These are phyloP conservation scores for Andricus grossulariae DNA, from an alignment of 1,140 invertebrate species.

Conservation along the genomic window DNA sequence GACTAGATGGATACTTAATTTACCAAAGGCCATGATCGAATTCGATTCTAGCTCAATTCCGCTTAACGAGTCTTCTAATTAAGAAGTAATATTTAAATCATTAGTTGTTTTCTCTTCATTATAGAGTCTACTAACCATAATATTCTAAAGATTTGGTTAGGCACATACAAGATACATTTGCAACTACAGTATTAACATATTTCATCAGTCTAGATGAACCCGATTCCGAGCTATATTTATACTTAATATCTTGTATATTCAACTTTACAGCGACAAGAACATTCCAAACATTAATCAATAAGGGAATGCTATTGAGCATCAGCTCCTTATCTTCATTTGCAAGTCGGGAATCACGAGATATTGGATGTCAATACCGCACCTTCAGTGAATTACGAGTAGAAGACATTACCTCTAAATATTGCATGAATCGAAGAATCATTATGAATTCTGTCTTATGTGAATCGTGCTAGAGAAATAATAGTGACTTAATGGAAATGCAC, in stretches of 20 bases:
- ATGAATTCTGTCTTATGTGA: neutral
- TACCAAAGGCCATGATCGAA: slow-evolving; percentile 14
- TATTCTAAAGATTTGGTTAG: too few species aligned
- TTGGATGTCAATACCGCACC: slow-evolving; percentile 15
- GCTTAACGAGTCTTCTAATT: neutral
- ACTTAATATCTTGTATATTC: neutral
- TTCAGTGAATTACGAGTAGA: slow-evolving; percentile 5
- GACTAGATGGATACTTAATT: neutral
- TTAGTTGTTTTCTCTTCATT: neutral
- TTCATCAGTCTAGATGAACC: too few species aligned
- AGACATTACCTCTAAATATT: slow-evolving; percentile 13
- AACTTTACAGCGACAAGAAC: neutral
- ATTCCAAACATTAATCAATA: slow-evolving; percentile 6
- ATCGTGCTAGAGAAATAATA: neutral
- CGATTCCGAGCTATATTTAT: too few species aligned
- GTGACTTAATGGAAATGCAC: neutral
- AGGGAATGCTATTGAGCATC: neutral
- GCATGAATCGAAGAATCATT: neutral
- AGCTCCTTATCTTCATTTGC: slow-evolving; percentile 7
- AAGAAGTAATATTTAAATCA: neutral
- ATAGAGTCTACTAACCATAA: too few species aligned
- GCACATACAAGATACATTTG: too few species aligned
- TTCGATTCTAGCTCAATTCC: neutral
- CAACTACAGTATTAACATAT: too few species aligned
- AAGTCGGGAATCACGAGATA: neutral